phyloP scores from a whole-genome alignment of 2,113 vertebrate species.

The Notiomystis cincta region DNA sequence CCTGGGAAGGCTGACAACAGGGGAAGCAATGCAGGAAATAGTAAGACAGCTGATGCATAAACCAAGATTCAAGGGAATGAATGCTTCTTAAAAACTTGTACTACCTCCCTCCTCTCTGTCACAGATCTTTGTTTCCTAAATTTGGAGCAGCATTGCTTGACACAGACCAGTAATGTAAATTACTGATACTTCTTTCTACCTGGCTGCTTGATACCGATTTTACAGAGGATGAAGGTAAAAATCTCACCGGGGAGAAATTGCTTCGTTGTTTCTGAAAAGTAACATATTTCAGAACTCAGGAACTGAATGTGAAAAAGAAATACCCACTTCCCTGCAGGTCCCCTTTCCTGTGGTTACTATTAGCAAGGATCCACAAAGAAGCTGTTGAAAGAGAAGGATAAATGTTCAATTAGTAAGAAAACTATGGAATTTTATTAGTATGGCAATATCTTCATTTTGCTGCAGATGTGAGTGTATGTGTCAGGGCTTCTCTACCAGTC shows the following conservation, averaged over 20 bases:
- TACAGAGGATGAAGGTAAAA: slow-evolving; percentile 17
- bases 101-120: neutral
- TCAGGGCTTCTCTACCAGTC: neutral
- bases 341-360: neutral
- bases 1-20: neutral
- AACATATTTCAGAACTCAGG: neutral
- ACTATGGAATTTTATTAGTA: neutral
- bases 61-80: neutral
- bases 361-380: neutral
- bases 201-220: neutral
- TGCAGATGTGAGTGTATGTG: neutral
- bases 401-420: neutral
- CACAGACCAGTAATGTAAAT: neutral
- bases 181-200: neutral
- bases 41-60: neutral
- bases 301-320: neutral
- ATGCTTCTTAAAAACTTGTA: neutral
- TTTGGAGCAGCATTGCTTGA: neutral
- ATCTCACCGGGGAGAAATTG: neutral
- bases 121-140: neutral
- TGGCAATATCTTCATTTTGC: neutral
- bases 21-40: neutral
- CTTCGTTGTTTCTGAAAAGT: neutral
- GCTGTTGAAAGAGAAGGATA: neutral
- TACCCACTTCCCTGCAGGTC: neutral